Percentiles rank a stretch among this genome's conserved stretches.
phyloP scores from a whole-genome alignment of 2,888 invertebrate species.

The Agelastica alni region DNA sequence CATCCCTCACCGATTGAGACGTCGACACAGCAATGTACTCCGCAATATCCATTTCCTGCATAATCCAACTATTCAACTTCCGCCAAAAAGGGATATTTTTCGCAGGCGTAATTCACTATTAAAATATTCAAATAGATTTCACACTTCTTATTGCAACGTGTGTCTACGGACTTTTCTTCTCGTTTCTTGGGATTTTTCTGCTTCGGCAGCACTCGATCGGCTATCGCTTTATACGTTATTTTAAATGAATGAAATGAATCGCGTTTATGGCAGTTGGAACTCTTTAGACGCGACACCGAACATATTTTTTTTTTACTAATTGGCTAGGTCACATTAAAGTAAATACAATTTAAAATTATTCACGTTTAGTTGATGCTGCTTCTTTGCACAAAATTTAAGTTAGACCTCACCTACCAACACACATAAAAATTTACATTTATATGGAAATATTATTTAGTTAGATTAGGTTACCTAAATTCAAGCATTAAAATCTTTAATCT shows the following conservation, averaged over 20 bases:
- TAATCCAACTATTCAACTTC: constrained; percentile 49
- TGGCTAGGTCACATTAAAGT: no score
- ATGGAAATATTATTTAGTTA: no score
- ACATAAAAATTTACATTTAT: no score
- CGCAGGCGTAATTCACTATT: constrained; percentile 44
- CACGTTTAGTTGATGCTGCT: no score
- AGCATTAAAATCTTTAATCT: no score
- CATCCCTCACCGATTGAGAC: constrained; percentile 49
- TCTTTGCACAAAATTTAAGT: no score
- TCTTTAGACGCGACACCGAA: no score
- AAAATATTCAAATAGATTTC: constrained; percentile 45
- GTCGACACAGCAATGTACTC: constrained; percentile 55
- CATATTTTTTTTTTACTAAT: no score
- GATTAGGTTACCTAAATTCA: no score
- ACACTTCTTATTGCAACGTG: constrained; percentile 40
- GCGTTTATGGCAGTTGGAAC: background rate
- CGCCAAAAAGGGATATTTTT: constrained; percentile 43
- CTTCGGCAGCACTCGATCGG: constrained; percentile 13
- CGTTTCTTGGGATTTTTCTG: constrained; percentile 14
- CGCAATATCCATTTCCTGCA: constrained; percentile 53
- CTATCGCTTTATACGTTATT: constrained; percentile 1
- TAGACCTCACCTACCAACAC: no score
- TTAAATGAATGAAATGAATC: constrained; percentile 2
- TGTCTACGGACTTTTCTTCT: constrained; percentile 29
- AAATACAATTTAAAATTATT: no score